Conservation (phyloP, 2,113 vertebrate species). For the Limnothrissa miodon region DNA sequence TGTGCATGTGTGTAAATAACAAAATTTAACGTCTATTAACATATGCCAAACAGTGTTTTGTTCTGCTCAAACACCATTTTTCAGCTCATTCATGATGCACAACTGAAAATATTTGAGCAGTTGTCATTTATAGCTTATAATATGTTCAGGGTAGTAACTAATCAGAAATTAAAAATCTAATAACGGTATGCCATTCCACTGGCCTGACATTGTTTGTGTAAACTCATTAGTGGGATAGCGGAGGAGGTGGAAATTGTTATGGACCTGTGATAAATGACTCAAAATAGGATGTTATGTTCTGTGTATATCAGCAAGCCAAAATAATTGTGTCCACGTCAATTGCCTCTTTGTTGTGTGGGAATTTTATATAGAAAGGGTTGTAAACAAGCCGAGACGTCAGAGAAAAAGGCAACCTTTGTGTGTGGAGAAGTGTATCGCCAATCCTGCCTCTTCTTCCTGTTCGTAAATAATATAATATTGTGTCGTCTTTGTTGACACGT, state of each 20-base stretch:
- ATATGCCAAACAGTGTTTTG: background rate
- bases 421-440: background rate
- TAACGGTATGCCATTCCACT: background rate
- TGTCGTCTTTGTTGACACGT: background rate
- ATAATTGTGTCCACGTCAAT: background rate
- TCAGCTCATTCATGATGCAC: background rate
- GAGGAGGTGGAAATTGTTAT: background rate
- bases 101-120: background rate
- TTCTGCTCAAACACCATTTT: background rate
- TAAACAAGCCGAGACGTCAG: background rate
- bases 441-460: background rate
- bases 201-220: background rate
- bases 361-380: background rate
- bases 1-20: background rate
- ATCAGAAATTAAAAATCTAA: background rate
- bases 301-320: background rate
- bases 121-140: background rate
- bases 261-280: background rate
- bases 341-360: background rate
- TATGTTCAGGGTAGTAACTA: background rate
- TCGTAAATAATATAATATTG: background rate
- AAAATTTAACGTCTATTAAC: too few relatives aligned
- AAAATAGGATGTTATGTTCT: background rate
- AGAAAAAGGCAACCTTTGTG: background rate
- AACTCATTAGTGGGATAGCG: background rate